These are phyloP conservation scores for Redunca redunca DNA, from an alignment of 2,113 vertebrate genomes.

Conservation along the genomic window DNA sequence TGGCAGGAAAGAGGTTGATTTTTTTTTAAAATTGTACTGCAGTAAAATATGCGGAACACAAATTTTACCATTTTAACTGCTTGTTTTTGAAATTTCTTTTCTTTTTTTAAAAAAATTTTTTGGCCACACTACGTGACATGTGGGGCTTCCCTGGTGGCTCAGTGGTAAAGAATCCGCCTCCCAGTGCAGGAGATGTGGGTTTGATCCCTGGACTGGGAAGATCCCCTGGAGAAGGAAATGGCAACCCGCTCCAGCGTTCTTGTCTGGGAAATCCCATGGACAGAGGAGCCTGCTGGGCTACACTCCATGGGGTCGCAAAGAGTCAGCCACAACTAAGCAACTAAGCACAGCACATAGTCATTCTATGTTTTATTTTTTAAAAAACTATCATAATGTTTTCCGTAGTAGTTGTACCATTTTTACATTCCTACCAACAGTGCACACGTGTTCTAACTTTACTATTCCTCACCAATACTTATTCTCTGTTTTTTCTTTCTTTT, in stretches of 20 bases:
- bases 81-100: neutral
- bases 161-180: neutral
- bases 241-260: neutral
- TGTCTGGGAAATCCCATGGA: neutral
- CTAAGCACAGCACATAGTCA: neutral
- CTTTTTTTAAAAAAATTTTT: rapidly evolving
- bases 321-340: neutral
- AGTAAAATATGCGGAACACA: neutral
- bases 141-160: neutral
- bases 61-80: neutral
- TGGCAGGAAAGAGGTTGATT: neutral
- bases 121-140: neutral
- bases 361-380: neutral
- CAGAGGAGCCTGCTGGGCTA: neutral
- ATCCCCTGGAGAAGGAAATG: neutral
- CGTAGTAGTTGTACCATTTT: neutral
- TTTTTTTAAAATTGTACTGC: neutral
- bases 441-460: neutral
- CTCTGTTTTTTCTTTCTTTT: neutral
- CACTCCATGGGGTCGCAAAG: neutral
- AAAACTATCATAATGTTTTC: neutral
- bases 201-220: neutral
- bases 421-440: neutral
- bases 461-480: neutral
- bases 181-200: rapidly evolving